A percentile compares a stretch with the other conserved stretches of the same genome.
Conservation (phyloP, 2,797 vertebrate species). For the Chrysocyon brachyurus region DNA sequence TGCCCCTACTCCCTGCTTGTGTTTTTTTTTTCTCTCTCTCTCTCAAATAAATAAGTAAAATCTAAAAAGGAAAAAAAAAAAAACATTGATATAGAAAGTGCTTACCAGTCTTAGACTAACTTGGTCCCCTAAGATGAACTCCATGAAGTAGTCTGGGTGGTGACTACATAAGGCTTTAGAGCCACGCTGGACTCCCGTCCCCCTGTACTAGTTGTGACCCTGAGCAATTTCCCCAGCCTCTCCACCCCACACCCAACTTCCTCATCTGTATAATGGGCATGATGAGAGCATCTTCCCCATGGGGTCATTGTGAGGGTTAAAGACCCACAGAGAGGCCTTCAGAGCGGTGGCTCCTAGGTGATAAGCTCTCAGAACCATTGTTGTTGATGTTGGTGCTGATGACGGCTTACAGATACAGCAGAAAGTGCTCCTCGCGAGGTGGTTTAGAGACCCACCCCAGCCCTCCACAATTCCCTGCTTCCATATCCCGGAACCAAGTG, state of each 20-base stretch:
- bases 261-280: neutral
- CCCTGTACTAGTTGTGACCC: neutral
- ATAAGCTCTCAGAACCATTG: neutral
- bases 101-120: neutral
- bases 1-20: too few relatives aligned
- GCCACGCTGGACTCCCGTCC: neutral
- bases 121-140: neutral
- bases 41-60: too few relatives aligned
- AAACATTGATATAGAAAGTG: neutral
- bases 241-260: neutral
- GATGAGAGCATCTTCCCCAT: neutral
- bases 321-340: fast-evolving
- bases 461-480: neutral
- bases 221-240: too few relatives aligned
- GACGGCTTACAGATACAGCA: neutral
- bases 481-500: too few relatives aligned
- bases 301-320: neutral
- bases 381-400: too few relatives aligned
- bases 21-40: too few relatives aligned
- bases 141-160: neutral
- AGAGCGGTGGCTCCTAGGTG: neutral
- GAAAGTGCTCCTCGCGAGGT: neutral
- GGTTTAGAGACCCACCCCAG: neutral
- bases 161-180: neutral
- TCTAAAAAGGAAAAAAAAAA: too few relatives aligned